Base-by-base conservation (phyloP, 2,888 invertebrate species). In the Dynastes hyllus region DNA sequence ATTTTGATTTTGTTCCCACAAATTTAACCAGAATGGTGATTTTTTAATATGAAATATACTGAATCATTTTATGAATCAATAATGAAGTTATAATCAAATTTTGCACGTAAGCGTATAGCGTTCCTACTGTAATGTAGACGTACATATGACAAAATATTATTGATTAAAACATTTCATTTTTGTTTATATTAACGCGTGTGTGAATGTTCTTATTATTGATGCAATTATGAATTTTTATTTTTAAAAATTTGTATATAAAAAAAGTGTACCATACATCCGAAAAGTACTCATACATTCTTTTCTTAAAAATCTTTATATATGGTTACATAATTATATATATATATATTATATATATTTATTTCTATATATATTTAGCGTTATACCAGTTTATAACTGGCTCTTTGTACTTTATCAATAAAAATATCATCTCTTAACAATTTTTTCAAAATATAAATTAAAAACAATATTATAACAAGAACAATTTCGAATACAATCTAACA, bases 401-500 rank as follows among this genome's bases (percentile, higher is more conserved):
- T 81, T 81, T 81, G 81, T 81, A 81, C 81, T 81, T 80, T 78
- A 81, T 80, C 77, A 80, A 81, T 81, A 81, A 80, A 81, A 80
- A 81, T 80, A 81, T 81, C 77, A 81, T 80, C 78, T 81, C 79
- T 79, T 85, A 87, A 82, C 83, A 83, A 83, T 82, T 81, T 75
- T 75, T 75, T 81, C 80, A 83, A 83, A 86, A 85, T 84, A 86
- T 86, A 87, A 87, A 86, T 87, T 85, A 87, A 87, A 83, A 87
- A 87, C 86, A 87, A 83, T 75, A 75, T 76, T 80, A 84, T 86
- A 88, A 88, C 87, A 87, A 84, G 86, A 88, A 88, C 87, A 87
- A 87, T 87, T 87, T 86, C 84, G 85, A 86, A 83, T 86, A 81
- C 81, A 81, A 80, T 82, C 79, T 81, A 83, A 82, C 81, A 82